Evolutionary conservation across 2,888 invertebrate genomes (phyloP), one percentile per base, ranked within the genome.

Genomic region (Fragum fragum): DNA sequence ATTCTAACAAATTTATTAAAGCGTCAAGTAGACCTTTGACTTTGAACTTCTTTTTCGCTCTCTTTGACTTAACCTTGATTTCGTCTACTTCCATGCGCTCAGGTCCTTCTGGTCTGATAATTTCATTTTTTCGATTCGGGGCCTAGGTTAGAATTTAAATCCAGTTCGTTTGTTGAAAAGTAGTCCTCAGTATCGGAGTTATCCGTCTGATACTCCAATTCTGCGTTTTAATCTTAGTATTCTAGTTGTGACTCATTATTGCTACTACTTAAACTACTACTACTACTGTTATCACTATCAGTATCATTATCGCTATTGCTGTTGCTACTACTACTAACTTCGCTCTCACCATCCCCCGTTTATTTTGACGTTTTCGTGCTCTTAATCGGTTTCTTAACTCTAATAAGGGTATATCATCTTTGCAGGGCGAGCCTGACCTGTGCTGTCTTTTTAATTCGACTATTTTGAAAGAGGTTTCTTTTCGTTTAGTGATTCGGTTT

Each of bases 371-470:
- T 28, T 52, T 70, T 26, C 53, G 18, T 16, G 47, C 52, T n/a
- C 29, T 70, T 52, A 70, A 28, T 16, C 70, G 14, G 52, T 52
- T 47, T 52, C 28, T n/a, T 29, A 52, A 52, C 18, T 70, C 70
- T 52, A 70, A 29, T n/a, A 70, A 52, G 26, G 70, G 70, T 42
- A 52, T 52, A 16, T 70, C 70, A 23, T 52, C 52, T 70, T 70
- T 47, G 1, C 70, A 29, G 26, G 70, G 52, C 52, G 52, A 70
- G 1, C 52, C 70, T 21, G 70, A 70, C n/a, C 70, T 52, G n/a
- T 52, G 28, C 11, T 68, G 11, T 26, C 18, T 42, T 14, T 68
- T 23, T 14, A 26, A 36, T 26, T 68, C 23, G 1, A 47, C 26
- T 68, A 68, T 47, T 47, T 21, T 18, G 21, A 11, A 42, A 68